Base-by-base conservation (phyloP, 2,888 invertebrate species). In the Elaeidobius kamerunicus region DNA sequence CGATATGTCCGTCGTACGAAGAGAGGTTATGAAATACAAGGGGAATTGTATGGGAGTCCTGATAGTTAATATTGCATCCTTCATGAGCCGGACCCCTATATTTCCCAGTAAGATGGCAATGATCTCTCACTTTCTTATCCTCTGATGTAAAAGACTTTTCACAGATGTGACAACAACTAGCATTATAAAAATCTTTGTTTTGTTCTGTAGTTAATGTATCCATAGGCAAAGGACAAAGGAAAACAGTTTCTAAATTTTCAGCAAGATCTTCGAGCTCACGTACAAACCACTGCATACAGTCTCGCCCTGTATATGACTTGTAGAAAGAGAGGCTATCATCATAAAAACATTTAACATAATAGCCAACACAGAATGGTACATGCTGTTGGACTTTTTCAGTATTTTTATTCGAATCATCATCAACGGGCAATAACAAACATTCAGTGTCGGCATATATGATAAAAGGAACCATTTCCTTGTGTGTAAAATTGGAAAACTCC, bases 371-470 rank as follows among this genome's bases (percentile, higher is more conserved):
- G n/a, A 15, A 46, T 14, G 35, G 36, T 2, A 45, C 20, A 15
- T 38, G 38, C 11, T 38, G 6, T 19, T 38, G 35, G 4, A 40
- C 23, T 27, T 52, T 58, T 28, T 14, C 7, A 2, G 30, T 42
- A 3, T 15, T 30, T 42, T 42, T 28, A 16, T 1, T 16, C 9
- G 9, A 1, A 30, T 28, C 42, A 41, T 47, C 45, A 5, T 23
- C 17, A 7, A 27, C 39, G 1, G 44, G 45, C 7, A 32, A 15
- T 20, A 57, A 41, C 1, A 57, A 11, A 20, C 57, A 55, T 41
- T 60, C 58, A 20, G 57, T 32, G 36, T 60, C 58, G 16, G 58
- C 58, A 38, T 60, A 60, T 19, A 58, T 49, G 17, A 51, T 42
- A 43, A 58, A 56, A 2, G 52, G 52, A 4, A 46, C 43, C 16